Evolutionary conservation across 2,888 invertebrate species (phyloP), one percentile per base, ranked within the genome.

Genomic region (Leptinotarsa juncta): DNA sequence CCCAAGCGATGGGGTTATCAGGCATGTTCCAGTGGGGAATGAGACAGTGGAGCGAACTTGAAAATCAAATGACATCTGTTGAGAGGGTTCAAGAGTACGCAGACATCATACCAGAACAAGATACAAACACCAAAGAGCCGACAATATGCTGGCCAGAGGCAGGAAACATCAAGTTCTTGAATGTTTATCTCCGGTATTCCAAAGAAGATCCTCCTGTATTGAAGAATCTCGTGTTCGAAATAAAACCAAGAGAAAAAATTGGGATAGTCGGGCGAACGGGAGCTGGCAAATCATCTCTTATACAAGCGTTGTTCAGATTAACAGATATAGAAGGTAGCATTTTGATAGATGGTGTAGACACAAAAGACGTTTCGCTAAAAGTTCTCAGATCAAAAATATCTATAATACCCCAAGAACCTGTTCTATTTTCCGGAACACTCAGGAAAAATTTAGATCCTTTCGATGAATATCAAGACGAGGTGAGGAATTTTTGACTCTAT

Each of bases 361-460:
- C 93, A 0, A 90, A 90, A 0, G 86, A 88, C 1, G 87, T 97
- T 75, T 94, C 95, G 0, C 88, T 95, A 20, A 92, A 93, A 82
- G 91, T 94, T 85, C 89, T 96, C n/a, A 91, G 95, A 72, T 92
- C 93, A 57, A 92, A 91, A 84, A 91, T 96, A 75, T 94, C 95
- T n/a, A 95, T 96, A 83, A 96, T 96, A 65, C 95, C 95, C 0
- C 95, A 96, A 86, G 95, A 95, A 83, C 95, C 96, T 0, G 94
- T 95, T 72, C 88, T 96, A 69, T 95, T 97, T 88, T 94, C 95
- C 0, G 97, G 96, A 62, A 94, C 95, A 7, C 91, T 97, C 90
- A 90, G 97, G 1, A 94, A 93, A 84, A 97, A 97, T 89, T 90
- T 97, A 73, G 97, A 97, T 89, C 97, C 97, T 3, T 97, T 97